Conservation (phyloP, 2,797 vertebrate species). For the Artibeus lituratus region DNA sequence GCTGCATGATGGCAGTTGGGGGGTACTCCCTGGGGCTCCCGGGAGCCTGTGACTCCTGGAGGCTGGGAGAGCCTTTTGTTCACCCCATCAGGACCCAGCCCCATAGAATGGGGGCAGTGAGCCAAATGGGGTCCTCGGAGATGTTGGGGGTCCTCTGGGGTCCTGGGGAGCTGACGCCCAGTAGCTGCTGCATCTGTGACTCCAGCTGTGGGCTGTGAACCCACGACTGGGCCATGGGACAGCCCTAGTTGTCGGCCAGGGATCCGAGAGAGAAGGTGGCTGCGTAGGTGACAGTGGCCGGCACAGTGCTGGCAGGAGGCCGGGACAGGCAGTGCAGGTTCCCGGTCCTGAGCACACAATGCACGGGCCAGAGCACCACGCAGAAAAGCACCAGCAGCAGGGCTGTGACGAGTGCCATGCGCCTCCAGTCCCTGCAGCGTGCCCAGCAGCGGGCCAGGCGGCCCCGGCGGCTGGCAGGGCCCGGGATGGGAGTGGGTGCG, state of each 20-base stretch:
- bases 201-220: no score
- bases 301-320: accelerated
- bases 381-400: conserved; percentile 88
- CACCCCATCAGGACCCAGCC: background rate
- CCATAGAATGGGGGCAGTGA: background rate
- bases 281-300: accelerated
- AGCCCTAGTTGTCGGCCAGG: background rate
- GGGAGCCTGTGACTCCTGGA: background rate
- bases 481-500: accelerated
- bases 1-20: background rate
- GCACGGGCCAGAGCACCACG: conserved; percentile 93
- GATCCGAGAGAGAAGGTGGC: background rate
- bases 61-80: background rate
- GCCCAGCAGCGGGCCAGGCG: conserved; percentile 75
- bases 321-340: conserved; percentile 87
- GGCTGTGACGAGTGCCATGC: conserved; percentile 84
- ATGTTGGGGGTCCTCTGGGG: background rate
- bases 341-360: conserved; percentile 91
- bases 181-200: no score
- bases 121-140: background rate
- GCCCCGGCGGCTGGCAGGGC: accelerated
- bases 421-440: conserved; percentile 88
- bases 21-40: background rate
- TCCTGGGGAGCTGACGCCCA: background rate
- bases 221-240: accelerated